Percentiles rank a stretch among this genome's conserved stretches.
Conservation (phyloP, 2,797 vertebrate species). For the Epinephelus awoara region DNA sequence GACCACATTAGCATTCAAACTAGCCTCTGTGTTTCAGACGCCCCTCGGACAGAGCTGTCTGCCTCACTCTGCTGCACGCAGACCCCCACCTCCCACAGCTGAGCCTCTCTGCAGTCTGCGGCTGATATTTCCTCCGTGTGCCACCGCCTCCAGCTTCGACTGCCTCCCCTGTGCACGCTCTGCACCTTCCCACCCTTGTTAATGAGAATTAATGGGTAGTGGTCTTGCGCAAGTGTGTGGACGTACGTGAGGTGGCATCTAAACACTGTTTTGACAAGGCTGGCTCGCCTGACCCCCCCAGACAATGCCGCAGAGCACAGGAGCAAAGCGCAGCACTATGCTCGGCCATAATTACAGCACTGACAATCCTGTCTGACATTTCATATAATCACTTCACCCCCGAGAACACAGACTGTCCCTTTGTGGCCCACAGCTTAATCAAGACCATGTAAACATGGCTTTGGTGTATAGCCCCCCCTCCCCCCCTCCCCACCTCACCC, state of each 20-base stretch:
- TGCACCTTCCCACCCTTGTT: slow-evolving; percentile 66
- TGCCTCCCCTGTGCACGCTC: slow-evolving; percentile 32
- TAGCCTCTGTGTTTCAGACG: slow-evolving; percentile 48
- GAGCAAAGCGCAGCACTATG: slow-evolving; percentile 36
- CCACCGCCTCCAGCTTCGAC: slow-evolving; percentile 38
- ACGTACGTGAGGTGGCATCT: slow-evolving; percentile 61
- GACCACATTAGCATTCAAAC: slow-evolving; percentile 68
- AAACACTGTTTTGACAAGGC: slow-evolving; percentile 73
- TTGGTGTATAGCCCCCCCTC: slow-evolving; percentile 28
- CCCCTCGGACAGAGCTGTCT: slow-evolving; percentile 59
- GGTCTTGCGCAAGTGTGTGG: slow-evolving; percentile 43
- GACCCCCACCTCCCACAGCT: slow-evolving; percentile 56
- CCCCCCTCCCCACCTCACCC: not conserved
- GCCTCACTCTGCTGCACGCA: slow-evolving; percentile 57
- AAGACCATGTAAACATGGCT: slow-evolving; percentile 71
- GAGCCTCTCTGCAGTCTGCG: slow-evolving; percentile 56
- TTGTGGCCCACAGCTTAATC: slow-evolving; percentile 73
- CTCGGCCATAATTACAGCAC: slow-evolving; percentile 71
- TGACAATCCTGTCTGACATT: slow-evolving; percentile 75
- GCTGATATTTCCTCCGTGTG: slow-evolving; percentile 51
- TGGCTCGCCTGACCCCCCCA: slow-evolving; percentile 63
- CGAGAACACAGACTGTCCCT: slow-evolving; percentile 65
- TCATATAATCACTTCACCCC: slow-evolving; percentile 73
- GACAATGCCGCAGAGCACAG: slow-evolving; percentile 54
- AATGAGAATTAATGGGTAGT: slow-evolving; percentile 75